A percentile compares a stretch with the other conserved stretches of the same genome.
These are phyloP conservation scores for Scrobipalpa costella DNA, from an alignment of 2,888 invertebrate species.

Conservation along the genomic window DNA sequence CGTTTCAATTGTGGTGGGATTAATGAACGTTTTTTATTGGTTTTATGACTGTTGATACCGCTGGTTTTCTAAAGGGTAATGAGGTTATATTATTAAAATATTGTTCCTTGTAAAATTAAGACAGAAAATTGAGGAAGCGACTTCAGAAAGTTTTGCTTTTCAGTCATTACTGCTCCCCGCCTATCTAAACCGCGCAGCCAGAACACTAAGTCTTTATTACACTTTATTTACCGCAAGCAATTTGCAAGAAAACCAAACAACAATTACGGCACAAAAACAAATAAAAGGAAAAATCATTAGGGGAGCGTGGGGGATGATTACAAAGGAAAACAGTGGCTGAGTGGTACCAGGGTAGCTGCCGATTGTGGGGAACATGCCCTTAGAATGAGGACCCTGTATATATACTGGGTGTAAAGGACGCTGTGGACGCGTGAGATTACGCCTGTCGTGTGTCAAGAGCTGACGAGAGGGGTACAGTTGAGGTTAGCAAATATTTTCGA, in stretches of 20 bases:
- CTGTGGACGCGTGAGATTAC: conserved; percentile 58
- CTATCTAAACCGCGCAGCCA: conserved; percentile 22
- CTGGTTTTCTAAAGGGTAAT: conserved; percentile 2
- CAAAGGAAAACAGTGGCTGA: conserved; percentile 69
- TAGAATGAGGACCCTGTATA: conserved; percentile 19
- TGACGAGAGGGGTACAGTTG: conserved; percentile 28
- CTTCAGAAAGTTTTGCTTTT: conserved; percentile 2
- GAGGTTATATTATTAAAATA: not conserved
- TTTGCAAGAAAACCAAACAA: conserved; percentile 75
- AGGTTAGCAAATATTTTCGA: conserved; percentile 13
- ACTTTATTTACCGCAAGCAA: conserved; percentile 67
- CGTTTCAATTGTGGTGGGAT: conserved; percentile 36
- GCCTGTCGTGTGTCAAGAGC: conserved; percentile 58
- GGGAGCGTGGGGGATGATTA: conserved; percentile 62
- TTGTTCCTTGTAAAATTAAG: not conserved
- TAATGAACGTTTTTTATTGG: conserved; percentile 30
- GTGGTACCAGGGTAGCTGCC: conserved; percentile 41
- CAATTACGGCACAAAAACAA: conserved; percentile 79
- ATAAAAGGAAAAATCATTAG: conserved; percentile 77
- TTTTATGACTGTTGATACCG: conserved; percentile 22
- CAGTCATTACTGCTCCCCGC: conserved; percentile 12
- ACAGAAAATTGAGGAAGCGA: not conserved
- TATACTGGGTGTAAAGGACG: conserved; percentile 21
- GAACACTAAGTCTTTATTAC: conserved; percentile 31
- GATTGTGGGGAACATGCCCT: conserved; percentile 49